These are phyloP conservation scores for Nasonia vitripennis DNA, from an alignment of 1,140 invertebrate species.

Conservation along the genomic window DNA sequence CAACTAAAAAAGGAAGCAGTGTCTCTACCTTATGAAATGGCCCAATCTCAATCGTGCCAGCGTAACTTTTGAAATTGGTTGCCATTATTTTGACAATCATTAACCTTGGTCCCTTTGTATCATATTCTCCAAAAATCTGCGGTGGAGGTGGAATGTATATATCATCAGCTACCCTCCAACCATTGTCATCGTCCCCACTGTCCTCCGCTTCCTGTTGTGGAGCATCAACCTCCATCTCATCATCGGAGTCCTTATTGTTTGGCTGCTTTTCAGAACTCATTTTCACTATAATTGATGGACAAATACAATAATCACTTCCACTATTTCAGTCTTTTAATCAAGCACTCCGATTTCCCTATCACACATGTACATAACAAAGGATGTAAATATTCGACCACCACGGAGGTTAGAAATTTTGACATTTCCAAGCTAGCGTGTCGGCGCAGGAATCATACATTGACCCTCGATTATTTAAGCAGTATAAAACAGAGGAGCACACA, in stretches of 20 bases:
- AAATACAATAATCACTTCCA: background rate
- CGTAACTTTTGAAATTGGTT: slow-evolving; percentile 98
- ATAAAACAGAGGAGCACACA: background rate
- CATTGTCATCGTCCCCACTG: slow-evolving; percentile 78
- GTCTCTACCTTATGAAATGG: slow-evolving; percentile 87
- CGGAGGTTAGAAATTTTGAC: slow-evolving; percentile 44
- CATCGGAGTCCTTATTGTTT: slow-evolving; percentile 50
- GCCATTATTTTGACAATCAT: slow-evolving; percentile 96
- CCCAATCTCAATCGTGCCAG: slow-evolving; percentile 85
- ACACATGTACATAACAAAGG: background rate
- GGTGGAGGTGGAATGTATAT: slow-evolving; percentile 92
- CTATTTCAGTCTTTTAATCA: background rate
- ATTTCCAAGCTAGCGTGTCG: slow-evolving; percentile 1
- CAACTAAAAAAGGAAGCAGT: background rate
- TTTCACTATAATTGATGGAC: slow-evolving; percentile 39
- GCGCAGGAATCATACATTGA: background rate
- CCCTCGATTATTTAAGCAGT: background rate
- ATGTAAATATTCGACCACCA: slow-evolving; percentile 25
- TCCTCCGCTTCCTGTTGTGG: slow-evolving; percentile 62
- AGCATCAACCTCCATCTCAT: slow-evolving; percentile 58
- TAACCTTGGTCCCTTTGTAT: slow-evolving; percentile 85
- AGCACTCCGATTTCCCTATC: slow-evolving; percentile 1
- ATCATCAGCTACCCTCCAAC: slow-evolving; percentile 81
- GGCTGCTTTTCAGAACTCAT: slow-evolving; percentile 54
- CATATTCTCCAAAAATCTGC: slow-evolving; percentile 81